Base-by-base conservation (phyloP, 92 coral and sea anemone genomes). In the Epizoanthus rinbou region DNA sequence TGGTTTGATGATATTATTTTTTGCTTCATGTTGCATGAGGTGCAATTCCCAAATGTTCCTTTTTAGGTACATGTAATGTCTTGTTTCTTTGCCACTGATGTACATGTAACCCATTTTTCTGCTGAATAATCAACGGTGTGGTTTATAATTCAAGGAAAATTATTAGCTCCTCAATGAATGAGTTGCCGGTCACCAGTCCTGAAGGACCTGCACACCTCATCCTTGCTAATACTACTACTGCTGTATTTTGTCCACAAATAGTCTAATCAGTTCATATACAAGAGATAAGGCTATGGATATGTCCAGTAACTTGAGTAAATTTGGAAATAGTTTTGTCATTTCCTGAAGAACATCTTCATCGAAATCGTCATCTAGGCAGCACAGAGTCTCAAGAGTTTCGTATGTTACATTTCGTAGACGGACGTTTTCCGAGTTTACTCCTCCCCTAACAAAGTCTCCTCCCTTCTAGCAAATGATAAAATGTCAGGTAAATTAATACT, bases 371-470 rank as follows among this genome's bases (percentile, higher is more conserved):
- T 72, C 76, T 47, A 72, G 76, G 76, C 58, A 41, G 60, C 8
- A 72, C 58, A 72, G 76, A 47, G 14, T 72, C 35, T 72, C 58
- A 59, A 72, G 7, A 72, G 76, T 72, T n/a, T 72, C 60, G 19
- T 19, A 22, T 47, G 25, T 72, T 8, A 23, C 57, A n/a, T 72
- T 72, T 56, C 54, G 59, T 1, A 72, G 21, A 24, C 63, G 63
- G 64, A 73, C 24, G 31, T 31, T 73, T 17, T 73, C 64, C 5
- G 56, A 17, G 53, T 47, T 47, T 8, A 10, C 53, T 47, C 53
- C 53, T 47, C 53, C 53, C 1, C 10, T 11, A 47, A 47, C 53
- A 47, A 45, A 45, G 41, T 10, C 35, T 73, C 79, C 52, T 22
- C 22, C 21, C 79, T 39, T 22, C 10, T 72, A 9, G 21, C 37